phyloP scores from a whole-genome alignment of 2,888 invertebrate genomes.

The Andrena chrysosceles region DNA sequence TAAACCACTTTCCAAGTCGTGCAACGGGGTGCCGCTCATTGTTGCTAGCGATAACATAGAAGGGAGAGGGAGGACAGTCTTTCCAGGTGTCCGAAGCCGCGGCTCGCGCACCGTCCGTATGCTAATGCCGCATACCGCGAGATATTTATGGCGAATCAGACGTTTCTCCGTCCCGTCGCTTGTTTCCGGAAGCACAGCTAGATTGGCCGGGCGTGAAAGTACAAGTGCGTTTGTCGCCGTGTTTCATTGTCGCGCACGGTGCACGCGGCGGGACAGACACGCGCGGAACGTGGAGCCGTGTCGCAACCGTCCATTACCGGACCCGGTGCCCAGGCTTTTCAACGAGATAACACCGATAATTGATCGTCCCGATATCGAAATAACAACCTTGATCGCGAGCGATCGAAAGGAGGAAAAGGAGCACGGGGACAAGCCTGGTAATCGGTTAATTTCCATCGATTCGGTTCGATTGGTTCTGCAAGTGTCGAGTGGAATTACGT shows the following conservation, averaged over 20 bases:
- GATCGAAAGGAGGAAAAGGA: neutral
- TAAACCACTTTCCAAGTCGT: conserved; percentile 70
- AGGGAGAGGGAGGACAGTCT: conserved; percentile 27
- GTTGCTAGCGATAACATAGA: conserved; percentile 62
- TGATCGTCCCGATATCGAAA: conserved; percentile 50
- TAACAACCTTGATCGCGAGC: conserved; percentile 32
- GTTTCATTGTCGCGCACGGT: conserved; percentile 27
- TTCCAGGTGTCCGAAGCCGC: conserved; percentile 63
- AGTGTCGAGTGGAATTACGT: neutral
- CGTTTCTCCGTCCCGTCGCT: conserved; percentile 27
- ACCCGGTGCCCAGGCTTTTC: conserved; percentile 4
- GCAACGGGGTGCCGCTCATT: conserved; percentile 60
- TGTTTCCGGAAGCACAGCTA: conserved; percentile 46
- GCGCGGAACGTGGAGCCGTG: conserved; percentile 13
- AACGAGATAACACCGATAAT: conserved; percentile 39
- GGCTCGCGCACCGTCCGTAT: conserved; percentile 34
- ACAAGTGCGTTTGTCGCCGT: conserved; percentile 55
- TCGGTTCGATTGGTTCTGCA: neutral
- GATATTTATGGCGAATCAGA: conserved; percentile 61
- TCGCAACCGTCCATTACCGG: conserved; percentile 38
- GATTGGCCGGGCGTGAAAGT: conserved; percentile 53
- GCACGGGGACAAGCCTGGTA: neutral
- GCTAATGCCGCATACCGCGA: conserved; percentile 63
- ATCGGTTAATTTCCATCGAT: conserved; percentile 21
- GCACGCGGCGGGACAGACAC: neutral